A percentile compares a stretch with the other conserved stretches of the same genome.
Conservation (phyloP, 1,140 invertebrate species). For the Dermatophagoides farinae region DNA sequence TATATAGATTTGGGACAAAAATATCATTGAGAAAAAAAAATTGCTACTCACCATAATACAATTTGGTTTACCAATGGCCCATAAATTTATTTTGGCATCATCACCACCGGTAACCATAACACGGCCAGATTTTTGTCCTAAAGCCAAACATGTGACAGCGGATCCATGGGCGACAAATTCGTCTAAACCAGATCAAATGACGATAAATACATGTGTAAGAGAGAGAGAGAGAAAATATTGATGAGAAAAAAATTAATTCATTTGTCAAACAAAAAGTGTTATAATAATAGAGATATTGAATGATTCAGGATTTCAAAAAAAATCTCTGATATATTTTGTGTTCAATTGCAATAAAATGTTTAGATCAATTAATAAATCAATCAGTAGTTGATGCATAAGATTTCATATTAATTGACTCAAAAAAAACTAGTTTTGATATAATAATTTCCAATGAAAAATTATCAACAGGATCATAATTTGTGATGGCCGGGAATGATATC, state of each 20-base stretch:
- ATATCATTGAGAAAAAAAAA: neutral
- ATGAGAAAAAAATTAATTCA: neutral
- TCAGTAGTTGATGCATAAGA: neutral
- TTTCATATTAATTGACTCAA: no score
- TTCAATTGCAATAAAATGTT: neutral
- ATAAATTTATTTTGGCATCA: slow-evolving; percentile 91
- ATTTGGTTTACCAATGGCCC: slow-evolving; percentile 82
- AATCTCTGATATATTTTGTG: neutral
- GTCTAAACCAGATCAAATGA: slow-evolving; percentile 7
- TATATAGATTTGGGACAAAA: no score
- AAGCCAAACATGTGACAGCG: slow-evolving; percentile 68
- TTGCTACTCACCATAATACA: slow-evolving; percentile 64
- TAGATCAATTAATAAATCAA: neutral
- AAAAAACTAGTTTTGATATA: no score
- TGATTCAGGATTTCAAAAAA: neutral
- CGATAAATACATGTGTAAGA: neutral
- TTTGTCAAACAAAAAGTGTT: neutral
- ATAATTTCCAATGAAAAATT: no score
- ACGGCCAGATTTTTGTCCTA: slow-evolving; percentile 71
- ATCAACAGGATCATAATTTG: no score
- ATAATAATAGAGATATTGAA: neutral
- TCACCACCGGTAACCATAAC: slow-evolving; percentile 89
- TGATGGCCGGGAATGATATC: no score
- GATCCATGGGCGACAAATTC: slow-evolving; percentile 70
- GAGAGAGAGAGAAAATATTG: neutral